Conservation (phyloP, 2,888 invertebrate species). For the Ophion slaviceki region DNA sequence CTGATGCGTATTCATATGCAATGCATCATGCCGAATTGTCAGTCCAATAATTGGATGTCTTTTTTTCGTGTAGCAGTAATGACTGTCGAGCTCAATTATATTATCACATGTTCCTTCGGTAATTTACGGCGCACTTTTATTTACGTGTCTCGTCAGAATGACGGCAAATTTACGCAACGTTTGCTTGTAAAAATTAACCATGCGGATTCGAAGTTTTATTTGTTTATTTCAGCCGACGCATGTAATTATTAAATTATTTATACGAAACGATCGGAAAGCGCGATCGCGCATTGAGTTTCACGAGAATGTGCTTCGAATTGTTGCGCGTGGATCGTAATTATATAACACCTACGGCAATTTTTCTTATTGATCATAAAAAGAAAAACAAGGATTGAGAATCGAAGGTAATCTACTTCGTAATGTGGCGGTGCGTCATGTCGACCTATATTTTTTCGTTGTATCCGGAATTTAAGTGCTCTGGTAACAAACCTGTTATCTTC, state of each 20-base stretch:
- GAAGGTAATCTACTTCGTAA: slow-evolving; percentile 46
- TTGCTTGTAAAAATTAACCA: not conserved
- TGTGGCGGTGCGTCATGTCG: slow-evolving; percentile 32
- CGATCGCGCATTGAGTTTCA: not conserved
- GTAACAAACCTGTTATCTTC: slow-evolving; percentile 5
- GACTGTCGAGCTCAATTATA: not conserved
- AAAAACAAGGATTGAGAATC: slow-evolving; percentile 9
- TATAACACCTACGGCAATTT: not conserved
- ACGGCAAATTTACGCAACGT: not conserved
- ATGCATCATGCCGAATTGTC: slow-evolving; percentile 1
- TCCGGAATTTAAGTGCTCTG: slow-evolving; percentile 34
- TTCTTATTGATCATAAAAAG: not conserved
- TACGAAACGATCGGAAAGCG: not conserved
- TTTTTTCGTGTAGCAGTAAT: not conserved
- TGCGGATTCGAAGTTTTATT: not conserved
- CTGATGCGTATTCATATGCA: not conserved
- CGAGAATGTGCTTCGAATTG: not conserved
- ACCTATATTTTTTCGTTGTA: slow-evolving; percentile 23
- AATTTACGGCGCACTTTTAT: not conserved
- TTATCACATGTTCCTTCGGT: slow-evolving; percentile 6
- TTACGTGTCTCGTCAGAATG: not conserved
- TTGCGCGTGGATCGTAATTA: not conserved
- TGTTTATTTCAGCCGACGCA: not conserved
- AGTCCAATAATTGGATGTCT: not conserved
- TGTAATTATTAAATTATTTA: not conserved